Conservation (phyloP, 2,113 vertebrate species). For the Pseudopipra pipra region DNA sequence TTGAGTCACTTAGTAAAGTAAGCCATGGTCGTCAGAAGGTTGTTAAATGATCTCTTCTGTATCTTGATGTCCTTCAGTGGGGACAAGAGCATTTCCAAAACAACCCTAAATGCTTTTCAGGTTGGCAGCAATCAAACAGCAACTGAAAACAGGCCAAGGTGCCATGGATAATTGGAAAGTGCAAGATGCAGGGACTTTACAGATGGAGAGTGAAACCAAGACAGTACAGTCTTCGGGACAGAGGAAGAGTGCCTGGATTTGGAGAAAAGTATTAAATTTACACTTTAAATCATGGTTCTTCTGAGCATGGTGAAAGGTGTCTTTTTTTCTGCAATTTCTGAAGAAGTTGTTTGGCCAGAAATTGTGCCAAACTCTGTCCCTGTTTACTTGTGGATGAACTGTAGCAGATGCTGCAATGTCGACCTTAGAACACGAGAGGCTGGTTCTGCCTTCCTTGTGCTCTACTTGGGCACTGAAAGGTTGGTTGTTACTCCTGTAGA, state of each 20-base stretch:
- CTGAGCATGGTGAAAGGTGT: not conserved
- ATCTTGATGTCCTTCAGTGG: not conserved
- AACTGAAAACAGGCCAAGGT: not conserved
- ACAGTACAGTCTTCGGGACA: not conserved
- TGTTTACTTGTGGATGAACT: accelerated
- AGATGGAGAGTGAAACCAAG: not conserved
- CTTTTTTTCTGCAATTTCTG: not conserved
- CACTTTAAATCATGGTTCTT: not conserved
- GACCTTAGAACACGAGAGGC: not conserved
- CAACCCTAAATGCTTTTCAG: not conserved
- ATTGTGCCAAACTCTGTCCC: not conserved
- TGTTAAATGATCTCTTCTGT: not conserved
- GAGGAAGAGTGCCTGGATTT: not conserved
- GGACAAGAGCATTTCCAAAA: not conserved
- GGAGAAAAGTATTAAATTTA: not conserved
- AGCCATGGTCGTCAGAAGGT: not conserved
- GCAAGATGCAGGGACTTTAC: not conserved
- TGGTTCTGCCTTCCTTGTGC: not conserved
- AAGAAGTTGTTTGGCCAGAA: not conserved
- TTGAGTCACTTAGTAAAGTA: constrained; percentile 41
- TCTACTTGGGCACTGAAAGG: not conserved
- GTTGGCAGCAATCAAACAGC: not conserved
- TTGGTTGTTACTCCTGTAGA: not conserved
- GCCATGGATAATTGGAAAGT: not conserved
- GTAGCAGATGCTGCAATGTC: not conserved